Evolutionary conservation across 2,888 invertebrate genomes (phyloP).

Genomic region (Stenodema calcarata): DNA sequence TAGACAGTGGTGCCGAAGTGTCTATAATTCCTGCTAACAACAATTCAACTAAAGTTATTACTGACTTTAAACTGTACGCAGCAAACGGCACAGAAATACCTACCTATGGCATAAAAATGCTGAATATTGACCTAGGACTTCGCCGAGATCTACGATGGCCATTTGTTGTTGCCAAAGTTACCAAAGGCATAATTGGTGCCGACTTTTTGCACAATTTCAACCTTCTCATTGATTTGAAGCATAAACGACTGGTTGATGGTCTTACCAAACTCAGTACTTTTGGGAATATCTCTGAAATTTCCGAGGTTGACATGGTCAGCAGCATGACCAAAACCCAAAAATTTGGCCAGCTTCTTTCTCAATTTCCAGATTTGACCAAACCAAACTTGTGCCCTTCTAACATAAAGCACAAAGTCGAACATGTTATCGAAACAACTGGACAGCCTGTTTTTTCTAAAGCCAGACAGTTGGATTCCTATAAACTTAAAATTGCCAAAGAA

Average conservation of each 20-base stretch:
- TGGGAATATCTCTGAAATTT: neutral
- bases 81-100: slow-evolving; percentile 55
- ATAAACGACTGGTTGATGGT: slow-evolving; percentile 2
- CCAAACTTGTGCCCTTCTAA: neutral
- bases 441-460: slow-evolving; percentile 58
- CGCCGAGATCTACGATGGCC: slow-evolving; percentile 50
- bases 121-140: slow-evolving; percentile 52
- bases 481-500: no score
- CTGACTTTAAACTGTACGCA: slow-evolving; percentile 53
- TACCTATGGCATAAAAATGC: slow-evolving; percentile 50
- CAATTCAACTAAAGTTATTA: neutral
- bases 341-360: neutral
- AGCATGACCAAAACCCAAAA: neutral
- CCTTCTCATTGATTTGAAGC: slow-evolving; percentile 23
- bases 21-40: slow-evolving; percentile 35
- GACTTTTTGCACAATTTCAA: slow-evolving; percentile 51
- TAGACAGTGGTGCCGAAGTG: slow-evolving; percentile 52
- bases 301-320: neutral
- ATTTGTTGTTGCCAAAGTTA: slow-evolving; percentile 18
- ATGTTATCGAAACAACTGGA: slow-evolving; percentile 58
- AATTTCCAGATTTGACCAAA: slow-evolving; percentile 3
- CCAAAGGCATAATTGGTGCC: slow-evolving; percentile 51
- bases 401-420: slow-evolving; percentile 40
- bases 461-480: slow-evolving; percentile 58
- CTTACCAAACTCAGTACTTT: neutral